phyloP scores from a whole-genome alignment of 2,797 vertebrate genomes.

The Tenualosa ilisha region DNA sequence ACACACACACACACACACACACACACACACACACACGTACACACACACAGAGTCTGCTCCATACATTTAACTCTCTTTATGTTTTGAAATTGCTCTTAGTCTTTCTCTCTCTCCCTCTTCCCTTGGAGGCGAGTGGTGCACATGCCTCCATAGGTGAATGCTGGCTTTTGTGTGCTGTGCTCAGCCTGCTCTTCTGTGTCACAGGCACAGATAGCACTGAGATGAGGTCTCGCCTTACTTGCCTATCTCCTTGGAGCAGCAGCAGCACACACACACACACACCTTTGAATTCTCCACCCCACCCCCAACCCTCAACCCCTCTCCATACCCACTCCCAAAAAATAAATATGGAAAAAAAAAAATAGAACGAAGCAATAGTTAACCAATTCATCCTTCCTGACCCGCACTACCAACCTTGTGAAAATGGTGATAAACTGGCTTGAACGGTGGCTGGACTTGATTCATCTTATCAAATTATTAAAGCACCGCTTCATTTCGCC shows the following conservation, averaged over 20 bases:
- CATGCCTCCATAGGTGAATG: conserved; percentile 58
- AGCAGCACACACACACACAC: background rate
- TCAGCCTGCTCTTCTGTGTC: conserved; percentile 32
- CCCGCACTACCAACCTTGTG: conserved; percentile 9
- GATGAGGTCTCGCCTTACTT: conserved; percentile 51
- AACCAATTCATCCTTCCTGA: conserved; percentile 31
- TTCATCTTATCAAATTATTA: background rate
- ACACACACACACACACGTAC: background rate
- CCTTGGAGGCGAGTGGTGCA: conserved; percentile 52
- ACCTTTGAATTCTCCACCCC: background rate
- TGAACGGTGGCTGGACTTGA: background rate
- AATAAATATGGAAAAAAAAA: conserved; percentile 40
- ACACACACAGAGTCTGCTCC: background rate
- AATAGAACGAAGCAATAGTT: conserved; percentile 23
- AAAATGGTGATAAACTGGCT: conserved; percentile 23
- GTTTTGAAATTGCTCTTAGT: conserved; percentile 22
- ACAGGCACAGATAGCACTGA: conserved; percentile 59
- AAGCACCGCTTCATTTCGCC: background rate
- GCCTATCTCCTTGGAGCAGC: conserved; percentile 16
- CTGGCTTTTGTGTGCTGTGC: conserved; percentile 40
- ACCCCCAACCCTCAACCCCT: conserved; percentile 53
- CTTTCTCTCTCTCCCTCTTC: conserved; percentile 54
- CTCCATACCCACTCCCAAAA: conserved; percentile 61
- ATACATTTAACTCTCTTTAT: background rate
- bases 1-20: background rate